Percentiles rank a stretch among this genome's conserved stretches.
phyloP scores from a whole-genome alignment of 2,113 vertebrate species.

The Sorex araneus region DNA sequence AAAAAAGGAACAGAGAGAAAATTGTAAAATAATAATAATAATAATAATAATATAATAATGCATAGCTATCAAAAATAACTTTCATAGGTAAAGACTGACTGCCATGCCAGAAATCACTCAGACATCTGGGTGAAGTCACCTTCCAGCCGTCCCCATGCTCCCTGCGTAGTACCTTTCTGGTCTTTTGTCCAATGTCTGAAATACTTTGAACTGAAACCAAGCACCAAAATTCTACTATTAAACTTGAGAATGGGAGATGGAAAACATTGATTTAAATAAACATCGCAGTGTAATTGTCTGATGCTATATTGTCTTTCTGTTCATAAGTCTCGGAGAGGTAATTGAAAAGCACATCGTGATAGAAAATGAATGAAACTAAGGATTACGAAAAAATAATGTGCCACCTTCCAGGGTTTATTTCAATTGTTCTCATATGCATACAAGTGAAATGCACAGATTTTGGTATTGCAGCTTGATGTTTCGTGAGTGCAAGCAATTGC shows the following conservation, averaged over 20 bases:
- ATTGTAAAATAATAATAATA: neutral
- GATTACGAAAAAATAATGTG: neutral
- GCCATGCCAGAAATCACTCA: neutral
- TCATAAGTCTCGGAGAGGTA: neutral
- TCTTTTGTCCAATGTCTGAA: neutral
- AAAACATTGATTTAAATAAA: conserved; percentile 42
- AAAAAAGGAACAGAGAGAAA: neutral
- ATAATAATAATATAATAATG: no score
- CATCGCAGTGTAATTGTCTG: neutral
- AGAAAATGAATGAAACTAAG: neutral
- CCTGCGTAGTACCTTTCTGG: neutral
- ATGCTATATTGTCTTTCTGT: neutral
- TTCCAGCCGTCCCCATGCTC: no score
- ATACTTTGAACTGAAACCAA: neutral
- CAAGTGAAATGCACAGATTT: neutral
- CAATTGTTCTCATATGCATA: conserved; percentile 23
- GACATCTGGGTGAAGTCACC: neutral
- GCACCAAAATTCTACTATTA: neutral
- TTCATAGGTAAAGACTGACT: neutral
- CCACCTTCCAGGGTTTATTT: neutral
- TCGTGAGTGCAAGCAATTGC: neutral
- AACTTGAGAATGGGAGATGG: conserved; percentile 4
- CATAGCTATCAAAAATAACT: neutral
- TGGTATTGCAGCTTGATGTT: neutral
- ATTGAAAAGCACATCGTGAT: neutral